Conservation (phyloP, 2,797 vertebrate species). For the Gallinago nigripennis region DNA sequence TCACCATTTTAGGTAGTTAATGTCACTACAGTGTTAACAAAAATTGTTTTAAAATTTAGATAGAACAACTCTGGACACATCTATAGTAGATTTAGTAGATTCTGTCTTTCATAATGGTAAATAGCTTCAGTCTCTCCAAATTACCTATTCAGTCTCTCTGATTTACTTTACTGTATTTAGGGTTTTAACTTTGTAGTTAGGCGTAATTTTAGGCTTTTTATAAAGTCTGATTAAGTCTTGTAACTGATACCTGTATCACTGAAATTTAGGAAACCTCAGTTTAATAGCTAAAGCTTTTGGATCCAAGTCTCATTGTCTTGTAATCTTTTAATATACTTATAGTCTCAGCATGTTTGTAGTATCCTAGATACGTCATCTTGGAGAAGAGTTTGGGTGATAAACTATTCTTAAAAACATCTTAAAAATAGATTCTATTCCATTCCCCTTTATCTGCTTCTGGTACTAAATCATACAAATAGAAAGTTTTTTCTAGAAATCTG, state of each 20-base stretch:
- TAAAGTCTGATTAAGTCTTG: neutral
- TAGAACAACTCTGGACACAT: neutral
- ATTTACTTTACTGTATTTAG: neutral
- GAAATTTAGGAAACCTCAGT: neutral
- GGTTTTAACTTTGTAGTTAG: neutral
- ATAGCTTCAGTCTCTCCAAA: neutral
- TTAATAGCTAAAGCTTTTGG: neutral
- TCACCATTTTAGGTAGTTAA: neutral
- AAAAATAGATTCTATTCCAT: neutral
- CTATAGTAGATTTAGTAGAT: neutral
- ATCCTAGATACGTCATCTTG: neutral
- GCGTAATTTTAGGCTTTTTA: neutral
- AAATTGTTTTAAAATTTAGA: neutral
- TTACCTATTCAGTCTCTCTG: neutral
- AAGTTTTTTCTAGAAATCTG: neutral
- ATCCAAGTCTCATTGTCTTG: neutral
- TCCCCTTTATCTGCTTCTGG: neutral
- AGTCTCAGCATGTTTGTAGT: neutral
- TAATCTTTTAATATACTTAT: conserved; percentile 40
- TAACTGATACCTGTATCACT: neutral
- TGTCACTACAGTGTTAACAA: neutral
- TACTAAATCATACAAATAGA: neutral
- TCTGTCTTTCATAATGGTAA: neutral
- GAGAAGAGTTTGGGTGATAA: neutral
- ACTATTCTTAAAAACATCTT: neutral